Evolutionary conservation across 2,888 invertebrate genomes (phyloP).

Genomic region (Catocala fraxini): DNA sequence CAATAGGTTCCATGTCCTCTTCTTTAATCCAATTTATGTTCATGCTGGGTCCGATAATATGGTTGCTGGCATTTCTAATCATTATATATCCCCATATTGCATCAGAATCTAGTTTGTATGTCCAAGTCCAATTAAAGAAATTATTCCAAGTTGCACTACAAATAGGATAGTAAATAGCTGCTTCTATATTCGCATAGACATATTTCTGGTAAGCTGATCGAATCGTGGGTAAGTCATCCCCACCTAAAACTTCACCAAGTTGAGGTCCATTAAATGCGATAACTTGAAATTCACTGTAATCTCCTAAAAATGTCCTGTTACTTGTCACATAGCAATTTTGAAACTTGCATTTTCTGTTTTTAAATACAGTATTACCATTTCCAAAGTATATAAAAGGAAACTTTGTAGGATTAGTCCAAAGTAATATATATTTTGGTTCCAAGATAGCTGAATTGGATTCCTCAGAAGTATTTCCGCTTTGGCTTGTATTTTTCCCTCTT

Average conservation of each 20-base stretch:
- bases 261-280: constrained; percentile 72
- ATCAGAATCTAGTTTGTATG: constrained; percentile 73
- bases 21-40: constrained; percentile 59
- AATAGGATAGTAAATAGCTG: constrained; percentile 66
- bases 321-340: constrained; percentile 72
- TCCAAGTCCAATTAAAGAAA: constrained; percentile 81
- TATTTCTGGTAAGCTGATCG: constrained; percentile 67
- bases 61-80: constrained; percentile 58
- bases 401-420: constrained; percentile 66
- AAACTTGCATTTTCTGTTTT: constrained; percentile 63
- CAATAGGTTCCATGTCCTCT: constrained; percentile 53
- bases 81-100: constrained; percentile 69
- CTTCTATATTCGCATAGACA: constrained; percentile 71
- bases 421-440: constrained; percentile 64
- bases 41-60: constrained; percentile 62
- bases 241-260: constrained; percentile 39
- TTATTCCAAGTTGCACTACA: constrained; percentile 59
- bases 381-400: constrained; percentile 66
- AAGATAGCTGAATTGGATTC: no score
- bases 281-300: constrained; percentile 65
- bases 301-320: constrained; percentile 55
- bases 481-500: no score
- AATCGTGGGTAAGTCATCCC: constrained; percentile 54
- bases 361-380: constrained; percentile 63
- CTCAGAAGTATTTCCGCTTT: no score